Evolutionary conservation across 2,888 invertebrate species (phyloP).

Genomic region (Lacanobia oleracea): DNA sequence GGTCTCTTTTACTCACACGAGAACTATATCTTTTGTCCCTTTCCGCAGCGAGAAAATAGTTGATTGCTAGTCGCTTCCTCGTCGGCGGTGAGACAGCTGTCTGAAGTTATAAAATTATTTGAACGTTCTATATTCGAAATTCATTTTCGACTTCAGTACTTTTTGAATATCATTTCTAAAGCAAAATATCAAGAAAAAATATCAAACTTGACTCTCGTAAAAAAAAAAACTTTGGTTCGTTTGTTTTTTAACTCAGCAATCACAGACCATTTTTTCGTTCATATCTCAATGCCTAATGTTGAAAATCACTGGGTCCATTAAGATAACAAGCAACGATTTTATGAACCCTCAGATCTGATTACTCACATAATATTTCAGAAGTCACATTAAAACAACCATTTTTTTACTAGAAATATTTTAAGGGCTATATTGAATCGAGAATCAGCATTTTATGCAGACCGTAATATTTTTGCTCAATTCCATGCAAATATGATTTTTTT

Average conservation of each 20-base stretch:
- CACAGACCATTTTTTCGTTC: slow-evolving; percentile 4
- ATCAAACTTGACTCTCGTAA: background rate
- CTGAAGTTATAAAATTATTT: background rate
- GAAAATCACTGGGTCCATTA: slow-evolving; percentile 25
- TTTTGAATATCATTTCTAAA: background rate
- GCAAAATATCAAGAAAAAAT: background rate
- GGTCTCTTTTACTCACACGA: too few species aligned
- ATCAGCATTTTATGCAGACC: background rate
- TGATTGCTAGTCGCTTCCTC: too few species aligned
- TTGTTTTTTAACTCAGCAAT: background rate
- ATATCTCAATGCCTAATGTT: slow-evolving; percentile 11
- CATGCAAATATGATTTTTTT: too few species aligned
- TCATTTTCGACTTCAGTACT: background rate
- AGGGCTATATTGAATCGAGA: background rate
- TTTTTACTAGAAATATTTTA: background rate
- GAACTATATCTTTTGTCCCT: too few species aligned
- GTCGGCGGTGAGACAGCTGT: too few species aligned
- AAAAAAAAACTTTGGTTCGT: background rate
- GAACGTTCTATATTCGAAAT: background rate
- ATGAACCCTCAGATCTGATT: background rate
- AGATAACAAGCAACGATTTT: slow-evolving; percentile 16
- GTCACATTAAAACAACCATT: background rate
- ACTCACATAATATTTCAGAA: background rate
- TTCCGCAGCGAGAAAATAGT: too few species aligned
- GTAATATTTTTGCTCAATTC: background rate